These are phyloP conservation scores for Sebastes baramenuke DNA, from an alignment of 2,797 vertebrate genomes.

Conservation along the genomic window DNA sequence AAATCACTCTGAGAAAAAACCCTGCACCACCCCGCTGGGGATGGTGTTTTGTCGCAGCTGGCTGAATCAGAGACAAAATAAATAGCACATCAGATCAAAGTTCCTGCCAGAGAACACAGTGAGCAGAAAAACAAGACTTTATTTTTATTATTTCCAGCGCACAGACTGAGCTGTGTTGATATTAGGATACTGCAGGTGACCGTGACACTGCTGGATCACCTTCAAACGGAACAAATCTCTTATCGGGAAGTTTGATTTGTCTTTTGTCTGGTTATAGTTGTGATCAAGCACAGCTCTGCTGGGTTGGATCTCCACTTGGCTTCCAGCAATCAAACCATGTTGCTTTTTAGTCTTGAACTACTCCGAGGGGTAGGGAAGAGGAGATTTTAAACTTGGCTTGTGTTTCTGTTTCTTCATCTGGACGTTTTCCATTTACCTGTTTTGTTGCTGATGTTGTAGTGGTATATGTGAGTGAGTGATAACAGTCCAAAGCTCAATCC, in stretches of 20 bases:
- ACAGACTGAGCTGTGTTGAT: slow-evolving; percentile 44
- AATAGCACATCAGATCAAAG: slow-evolving; percentile 51
- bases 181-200: slow-evolving; percentile 43
- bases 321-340: not conserved
- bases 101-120: slow-evolving; percentile 35
- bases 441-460: slow-evolving; percentile 4
- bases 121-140: slow-evolving; percentile 48
- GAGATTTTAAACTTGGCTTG: not conserved
- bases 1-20: not conserved
- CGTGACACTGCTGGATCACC: slow-evolving; percentile 41
- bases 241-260: slow-evolving; percentile 1
- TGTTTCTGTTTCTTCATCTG: not conserved
- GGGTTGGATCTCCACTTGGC: not conserved
- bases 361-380: not conserved
- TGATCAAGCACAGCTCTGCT: slow-evolving; percentile 1
- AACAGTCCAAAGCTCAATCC: not conserved
- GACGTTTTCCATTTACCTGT: not conserved
- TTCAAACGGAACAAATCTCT: slow-evolving; percentile 42
- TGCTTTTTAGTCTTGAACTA: not conserved
- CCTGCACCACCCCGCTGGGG: slow-evolving; percentile 8
- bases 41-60: slow-evolving; percentile 52
- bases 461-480: not conserved
- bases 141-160: slow-evolving; percentile 56
- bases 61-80: slow-evolving; percentile 62
- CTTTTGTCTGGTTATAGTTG: slow-evolving; percentile 22